Percentiles rank a stretch among this genome's conserved stretches.
phyloP scores from a whole-genome alignment of 2,113 vertebrate genomes.

The Nerophis ophidion region DNA sequence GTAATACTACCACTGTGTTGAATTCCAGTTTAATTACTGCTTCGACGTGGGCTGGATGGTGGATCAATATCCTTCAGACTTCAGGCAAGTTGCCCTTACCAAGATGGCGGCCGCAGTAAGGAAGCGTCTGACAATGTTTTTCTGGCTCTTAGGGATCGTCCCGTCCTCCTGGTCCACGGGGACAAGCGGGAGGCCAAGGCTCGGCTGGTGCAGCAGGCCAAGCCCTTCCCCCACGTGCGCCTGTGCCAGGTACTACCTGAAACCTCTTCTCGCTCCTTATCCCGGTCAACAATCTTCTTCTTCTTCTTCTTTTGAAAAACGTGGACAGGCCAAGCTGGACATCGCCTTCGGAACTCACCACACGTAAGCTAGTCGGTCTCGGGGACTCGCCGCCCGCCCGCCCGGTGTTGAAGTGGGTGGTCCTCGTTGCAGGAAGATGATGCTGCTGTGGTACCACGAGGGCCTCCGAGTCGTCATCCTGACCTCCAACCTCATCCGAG shows the following conservation, averaged over 20 bases:
- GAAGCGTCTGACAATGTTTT: not conserved
- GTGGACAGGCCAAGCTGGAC: conserved; percentile 83
- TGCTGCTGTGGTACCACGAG: conserved; percentile 91
- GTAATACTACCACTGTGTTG: not conserved
- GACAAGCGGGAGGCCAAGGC: conserved; percentile 94
- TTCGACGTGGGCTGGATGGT: conserved; percentile 92
- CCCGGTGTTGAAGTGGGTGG: too few species aligned
- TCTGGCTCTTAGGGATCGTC: conserved; percentile 73
- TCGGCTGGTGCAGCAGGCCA: conserved; percentile 77
- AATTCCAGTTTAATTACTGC: conserved; percentile 92
- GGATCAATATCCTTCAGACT: conserved; percentile 84
- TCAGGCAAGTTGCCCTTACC: conserved; percentile 75
- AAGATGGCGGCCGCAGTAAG: not conserved
- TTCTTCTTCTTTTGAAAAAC: not conserved
- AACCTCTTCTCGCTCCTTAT: too few species aligned
- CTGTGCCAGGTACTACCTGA: conserved; percentile 94
- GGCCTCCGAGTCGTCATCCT: conserved; percentile 91
- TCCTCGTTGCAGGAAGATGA: conserved; percentile 86
- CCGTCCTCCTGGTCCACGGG: conserved; percentile 87
- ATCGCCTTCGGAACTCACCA: conserved; percentile 98
- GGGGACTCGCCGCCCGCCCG: too few species aligned
- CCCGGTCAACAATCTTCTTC: too few species aligned
- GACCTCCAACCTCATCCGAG: conserved; percentile 92
- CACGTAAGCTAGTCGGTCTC: conserved; percentile 78
- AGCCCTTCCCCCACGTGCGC: conserved; percentile 79